These are phyloP conservation scores for Lerema accius DNA, from an alignment of 1,140 invertebrate species.

Conservation along the genomic window DNA sequence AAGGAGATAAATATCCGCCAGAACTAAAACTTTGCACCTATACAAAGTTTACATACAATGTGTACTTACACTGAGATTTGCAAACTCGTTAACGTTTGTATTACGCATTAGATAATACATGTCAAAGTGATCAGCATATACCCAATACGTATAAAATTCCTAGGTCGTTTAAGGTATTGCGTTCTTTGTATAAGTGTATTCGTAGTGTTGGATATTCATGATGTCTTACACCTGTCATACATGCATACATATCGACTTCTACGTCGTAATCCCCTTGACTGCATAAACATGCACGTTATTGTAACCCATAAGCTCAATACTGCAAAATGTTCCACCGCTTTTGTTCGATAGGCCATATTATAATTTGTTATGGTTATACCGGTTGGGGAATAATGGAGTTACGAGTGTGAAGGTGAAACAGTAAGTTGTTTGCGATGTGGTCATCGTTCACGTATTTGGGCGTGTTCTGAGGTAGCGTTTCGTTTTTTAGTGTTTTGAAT, in stretches of 20 bases:
- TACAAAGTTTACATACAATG: no score
- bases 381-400: conserved; percentile 46
- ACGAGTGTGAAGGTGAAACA: conserved; percentile 66
- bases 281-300: conserved; percentile 31
- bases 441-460: conserved; percentile 67
- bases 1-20: no score
- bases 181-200: conserved; percentile 11
- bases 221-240: conserved; percentile 15
- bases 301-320: conserved; percentile 34
- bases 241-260: neutral
- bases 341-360: conserved; percentile 53
- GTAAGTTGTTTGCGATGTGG: conserved; percentile 57
- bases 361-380: conserved; percentile 48
- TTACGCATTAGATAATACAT: neutral
- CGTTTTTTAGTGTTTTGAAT: neutral
- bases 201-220: conserved; percentile 11
- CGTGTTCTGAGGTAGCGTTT: conserved; percentile 36
- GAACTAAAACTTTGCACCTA: no score
- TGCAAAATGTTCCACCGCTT: conserved; percentile 46
- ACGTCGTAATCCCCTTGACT: conserved; percentile 12
- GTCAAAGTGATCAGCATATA: conserved; percentile 9
- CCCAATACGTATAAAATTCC: no score
- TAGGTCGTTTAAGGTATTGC: conserved; percentile 12
- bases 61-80: no score
- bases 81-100: neutral